Conservation (phyloP, 1,140 invertebrate species). For the Holcopasites calliopsidis region DNA sequence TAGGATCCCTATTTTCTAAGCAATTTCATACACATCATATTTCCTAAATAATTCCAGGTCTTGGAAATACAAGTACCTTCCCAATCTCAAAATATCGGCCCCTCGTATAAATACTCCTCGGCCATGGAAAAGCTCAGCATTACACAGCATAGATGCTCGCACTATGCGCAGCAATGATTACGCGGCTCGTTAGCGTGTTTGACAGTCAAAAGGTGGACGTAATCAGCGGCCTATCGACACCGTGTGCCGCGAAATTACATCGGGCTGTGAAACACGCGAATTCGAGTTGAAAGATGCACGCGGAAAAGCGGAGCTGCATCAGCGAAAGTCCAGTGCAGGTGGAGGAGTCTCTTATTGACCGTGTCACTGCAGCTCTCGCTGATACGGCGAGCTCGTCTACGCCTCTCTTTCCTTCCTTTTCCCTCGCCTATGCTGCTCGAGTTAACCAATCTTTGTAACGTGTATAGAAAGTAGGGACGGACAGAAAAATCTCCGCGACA, state of each 20-base stretch:
- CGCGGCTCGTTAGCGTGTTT: not conserved
- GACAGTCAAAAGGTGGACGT: not conserved
- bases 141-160: too few species aligned
- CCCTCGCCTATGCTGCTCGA: not conserved
- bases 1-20: not conserved
- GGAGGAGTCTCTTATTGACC: conserved; percentile 43
- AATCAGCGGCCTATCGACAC: not conserved
- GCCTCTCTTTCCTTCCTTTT: not conserved
- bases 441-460: conserved; percentile 47
- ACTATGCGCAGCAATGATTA: not conserved
- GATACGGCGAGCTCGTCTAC: conserved; percentile 14
- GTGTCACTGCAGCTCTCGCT: conserved; percentile 41
- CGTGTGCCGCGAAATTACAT: conserved; percentile 10
- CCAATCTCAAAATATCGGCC: too few species aligned
- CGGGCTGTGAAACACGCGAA: conserved; percentile 6
- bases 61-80: too few species aligned
- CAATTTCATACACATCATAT: too few species aligned
- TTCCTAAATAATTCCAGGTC: too few species aligned
- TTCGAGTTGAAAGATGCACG: conserved; percentile 8
- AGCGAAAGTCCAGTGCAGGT: conserved; percentile 41
- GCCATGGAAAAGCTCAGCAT: too few species aligned
- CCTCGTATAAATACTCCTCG: too few species aligned
- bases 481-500: conserved; percentile 32
- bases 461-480: not conserved
- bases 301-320: conserved; percentile 25